Evolutionary conservation across 2,113 vertebrate species (phyloP), one percentile per base, ranked within the genome.

Genomic region (Symphodus melops): DNA sequence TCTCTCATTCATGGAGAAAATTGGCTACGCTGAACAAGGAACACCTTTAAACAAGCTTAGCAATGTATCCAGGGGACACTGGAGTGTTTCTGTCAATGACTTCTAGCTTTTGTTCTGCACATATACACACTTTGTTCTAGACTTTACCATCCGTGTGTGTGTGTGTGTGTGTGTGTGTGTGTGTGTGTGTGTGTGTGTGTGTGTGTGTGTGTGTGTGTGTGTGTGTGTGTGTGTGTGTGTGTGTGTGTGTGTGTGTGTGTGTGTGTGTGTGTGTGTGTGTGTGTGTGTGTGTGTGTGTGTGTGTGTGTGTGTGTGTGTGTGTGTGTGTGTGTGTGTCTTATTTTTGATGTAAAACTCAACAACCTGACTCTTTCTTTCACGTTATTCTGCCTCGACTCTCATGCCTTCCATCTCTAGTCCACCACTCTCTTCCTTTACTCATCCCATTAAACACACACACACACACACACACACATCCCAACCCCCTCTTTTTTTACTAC

Each of bases 1-100:
- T 60, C 88, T 92, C 70, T 86, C 84, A 93, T 92, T 94, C 91
- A 94, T 91, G 92, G 83, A 80, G 90, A 94, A 93, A 93, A 94
- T 91, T 93, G 92, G 84, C 85, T 44, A 66, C 73, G 89, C 90
- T 23, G 68, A 79, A 82, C 58, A 28, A 91, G 64, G 75, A 85
- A 87, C 81, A 87, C 83, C 88, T 91, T 87, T 79, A 86, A 89
- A 83, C 60, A 62, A 84, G 82, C 37, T 69, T 63, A 55, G 69
- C 42, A 74, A 52, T 28, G 19, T 79, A 85, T 55, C 72, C 53
- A 11, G 0, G 42, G 72, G 61, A 66, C 46, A 52, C 2, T 1
- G 37, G 25, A 61, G 56, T 69, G 62, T 81, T 87, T 60, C 44
- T 71, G 28, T 79, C 67, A 83, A 79, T 49, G 42, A 69, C 51